Evolutionary conservation across 2,113 vertebrate species (phyloP), one percentile per base, ranked within the genome.

Genomic region (Prinia subflava): DNA sequence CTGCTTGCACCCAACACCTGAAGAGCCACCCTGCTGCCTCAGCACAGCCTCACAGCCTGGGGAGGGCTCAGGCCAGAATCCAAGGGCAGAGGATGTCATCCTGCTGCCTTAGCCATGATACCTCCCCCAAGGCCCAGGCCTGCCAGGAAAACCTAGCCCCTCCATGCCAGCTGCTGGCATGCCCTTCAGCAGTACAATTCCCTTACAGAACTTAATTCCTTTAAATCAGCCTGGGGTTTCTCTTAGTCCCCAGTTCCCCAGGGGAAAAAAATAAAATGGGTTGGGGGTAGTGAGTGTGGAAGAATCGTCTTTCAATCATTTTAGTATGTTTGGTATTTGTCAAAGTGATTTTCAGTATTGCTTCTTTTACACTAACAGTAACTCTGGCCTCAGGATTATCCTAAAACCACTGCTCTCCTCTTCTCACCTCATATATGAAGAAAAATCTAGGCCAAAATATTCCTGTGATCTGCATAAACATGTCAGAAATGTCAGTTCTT

Each of bases 201-300:
- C 28, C 55, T 57, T n/a, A 14, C 6, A 77, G 49, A 88, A 85
- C 15, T 71, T 41, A 35, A 68, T 53, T 86, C 55, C 50, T 81
- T 77, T 65, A 0, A 28, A 44, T 24, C 21, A 70, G 35, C 15
- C 42, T 37, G 15, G 22, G 10, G 4, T 33, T 94, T 59, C 56
- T 78, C 35, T 47, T 67, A 53, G 71, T 22, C 73, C 46, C 7
- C n/a, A 52, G 35, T 15, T 82, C 14, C 30, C 39, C 4, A 4
- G 3, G 8, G 1, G 0, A 6, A 6, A 41, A 25, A 64, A 31
- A 16, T 8, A 24, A 37, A 47, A 9, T 9, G 19, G 9, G 5
- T 12, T 41, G 8, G 10, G 24, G 8, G 15, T 52, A 7, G 15
- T 39, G 4, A 53, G 79, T 53, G 27, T 52, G 50, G 50, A 49